These are phyloP conservation scores for Styela plicata DNA, from an alignment of 23 tunicate genomes.

Conservation along the genomic window DNA sequence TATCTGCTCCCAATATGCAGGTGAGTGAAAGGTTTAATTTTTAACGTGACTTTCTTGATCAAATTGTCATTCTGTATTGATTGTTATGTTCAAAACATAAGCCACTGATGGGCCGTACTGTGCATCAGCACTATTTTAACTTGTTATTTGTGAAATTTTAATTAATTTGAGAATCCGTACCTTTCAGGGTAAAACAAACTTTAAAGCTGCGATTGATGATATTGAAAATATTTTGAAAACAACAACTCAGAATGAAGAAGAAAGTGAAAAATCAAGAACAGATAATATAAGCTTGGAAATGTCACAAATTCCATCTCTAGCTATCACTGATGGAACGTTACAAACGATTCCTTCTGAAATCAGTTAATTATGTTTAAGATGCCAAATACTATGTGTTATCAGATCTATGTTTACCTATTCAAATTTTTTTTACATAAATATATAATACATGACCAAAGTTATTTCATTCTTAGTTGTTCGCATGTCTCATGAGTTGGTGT, in stretches of 20 bases:
- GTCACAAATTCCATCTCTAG: not conserved
- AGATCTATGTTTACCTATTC: not conserved
- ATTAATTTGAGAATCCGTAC: not conserved
- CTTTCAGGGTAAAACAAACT: constrained; percentile 74
- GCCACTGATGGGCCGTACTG: too few species aligned
- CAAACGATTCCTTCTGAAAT: not conserved
- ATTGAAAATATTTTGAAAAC: constrained; percentile 56
- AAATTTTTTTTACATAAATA: not conserved
- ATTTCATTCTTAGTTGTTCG: too few species aligned
- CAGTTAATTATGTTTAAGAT: not conserved
- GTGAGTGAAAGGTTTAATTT: too few species aligned
- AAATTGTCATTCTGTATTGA: too few species aligned
- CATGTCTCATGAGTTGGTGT: too few species aligned
- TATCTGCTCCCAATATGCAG: constrained; percentile 90
- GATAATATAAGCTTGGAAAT: not conserved
- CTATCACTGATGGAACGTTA: constrained; percentile 8
- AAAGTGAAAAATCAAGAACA: not conserved
- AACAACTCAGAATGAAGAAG: constrained; percentile 74
- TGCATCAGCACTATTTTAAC: not conserved
- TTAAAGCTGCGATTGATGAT: constrained; percentile 75
- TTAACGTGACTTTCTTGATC: too few species aligned
- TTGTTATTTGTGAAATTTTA: not conserved
- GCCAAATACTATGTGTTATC: not conserved
- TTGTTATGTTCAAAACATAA: too few species aligned
- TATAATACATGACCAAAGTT: not conserved